phyloP scores from a whole-genome alignment of 2,888 invertebrate species.

The Lissonota sp. region DNA sequence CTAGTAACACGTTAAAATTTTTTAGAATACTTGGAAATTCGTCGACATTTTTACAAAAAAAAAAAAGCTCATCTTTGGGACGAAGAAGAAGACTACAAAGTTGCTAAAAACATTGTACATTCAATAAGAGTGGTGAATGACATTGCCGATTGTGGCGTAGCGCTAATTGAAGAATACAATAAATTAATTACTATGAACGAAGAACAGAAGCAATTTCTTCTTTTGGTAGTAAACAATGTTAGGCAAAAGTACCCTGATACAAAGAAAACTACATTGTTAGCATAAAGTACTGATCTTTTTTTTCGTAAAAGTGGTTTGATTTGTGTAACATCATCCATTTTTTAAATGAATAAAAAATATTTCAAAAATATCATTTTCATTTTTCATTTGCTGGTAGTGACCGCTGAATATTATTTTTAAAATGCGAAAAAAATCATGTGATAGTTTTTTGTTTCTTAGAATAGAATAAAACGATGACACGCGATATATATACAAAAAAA shows the following conservation, averaged over 20 bases:
- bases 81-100: slow-evolving; percentile 6
- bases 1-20: slow-evolving; percentile 1
- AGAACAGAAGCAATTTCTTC: too few species aligned
- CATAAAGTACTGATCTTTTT: background rate
- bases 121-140: slow-evolving; percentile 36
- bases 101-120: background rate
- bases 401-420: background rate
- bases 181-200: too few species aligned
- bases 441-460: too few species aligned
- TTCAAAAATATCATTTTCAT: background rate
- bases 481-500: background rate
- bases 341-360: background rate
- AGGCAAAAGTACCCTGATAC: too few species aligned
- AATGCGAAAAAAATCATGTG: background rate
- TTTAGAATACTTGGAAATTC: slow-evolving; percentile 4
- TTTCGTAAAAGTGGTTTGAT: background rate
- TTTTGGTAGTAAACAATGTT: too few species aligned
- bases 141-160: too few species aligned
- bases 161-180: slow-evolving; percentile 27
- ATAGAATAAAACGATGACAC: background rate
- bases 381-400: background rate
- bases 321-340: background rate
- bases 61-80: too few species aligned
- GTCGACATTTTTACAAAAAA: too few species aligned
- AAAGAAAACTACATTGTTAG: slow-evolving; percentile 1